Base-by-base conservation (phyloP, 2,888 invertebrate genomes). In the Anoplius nigerrimus region DNA sequence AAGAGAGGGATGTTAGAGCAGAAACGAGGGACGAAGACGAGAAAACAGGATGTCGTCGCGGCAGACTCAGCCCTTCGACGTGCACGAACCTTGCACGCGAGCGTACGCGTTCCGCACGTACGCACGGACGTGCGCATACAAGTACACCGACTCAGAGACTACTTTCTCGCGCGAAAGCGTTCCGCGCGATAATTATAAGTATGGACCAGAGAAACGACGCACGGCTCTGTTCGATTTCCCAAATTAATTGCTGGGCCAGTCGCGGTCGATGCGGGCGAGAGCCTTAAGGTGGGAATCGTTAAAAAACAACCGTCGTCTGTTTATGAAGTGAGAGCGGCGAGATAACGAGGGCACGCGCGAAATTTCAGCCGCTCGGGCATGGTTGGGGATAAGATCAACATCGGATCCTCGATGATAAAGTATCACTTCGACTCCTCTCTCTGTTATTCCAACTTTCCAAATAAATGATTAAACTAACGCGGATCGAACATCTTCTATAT, bases 31-130 rank as follows among this genome's bases (percentile, higher is more conserved):
- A 2, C 4, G 58, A 59, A 62, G 74, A 71, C 65, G 70, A 75
- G 78, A 78, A n/a, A 79, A 81, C 82, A 82, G 82, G 82, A 84
- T 82, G 82, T 79, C 76, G 80, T 64, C 68, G 61, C 71, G 72
- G 69, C 71, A 69, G 74, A 79, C 72, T 69, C 48, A 48, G 16
- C 11, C 59, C 20, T 42, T 21, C 51, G 48, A 48, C 15, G 56
- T 21, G 57, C 48, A 48, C 8, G 24, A 21, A 55, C 55, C 48
- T n/a, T 34, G 62, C 56, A 61, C 66, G 15, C 48, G 20, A 60
- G 18, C 24, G 58, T 56, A 16, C 46, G 24, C 58, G 56, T n/a
- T n/a, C n/a, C n/a, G n/a, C n/a, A n/a, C n/a, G n/a, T n/a, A n/a
- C n/a, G n/a, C n/a, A n/a, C n/a, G n/a, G n/a, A n/a, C n/a, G n/a